Evolutionary conservation across 2,113 vertebrate genomes (phyloP).

Genomic region (Bujurquina vittata): DNA sequence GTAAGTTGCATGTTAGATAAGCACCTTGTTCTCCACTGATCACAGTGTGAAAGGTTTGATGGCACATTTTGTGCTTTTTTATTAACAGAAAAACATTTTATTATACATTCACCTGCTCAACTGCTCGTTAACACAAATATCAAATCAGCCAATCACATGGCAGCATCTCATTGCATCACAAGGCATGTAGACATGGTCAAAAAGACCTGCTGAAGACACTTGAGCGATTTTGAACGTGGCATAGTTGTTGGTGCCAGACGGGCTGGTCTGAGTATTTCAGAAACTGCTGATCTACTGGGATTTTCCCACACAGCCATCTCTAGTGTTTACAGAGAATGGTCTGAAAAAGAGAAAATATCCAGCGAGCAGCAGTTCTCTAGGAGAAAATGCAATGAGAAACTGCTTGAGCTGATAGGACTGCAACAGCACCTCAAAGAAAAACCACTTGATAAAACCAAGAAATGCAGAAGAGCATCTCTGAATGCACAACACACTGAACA

Average conservation of each 20-base stretch:
- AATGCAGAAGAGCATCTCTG: neutral
- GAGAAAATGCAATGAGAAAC: neutral
- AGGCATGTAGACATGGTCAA: neutral
- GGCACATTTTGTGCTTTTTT: neutral
- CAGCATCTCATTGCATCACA: neutral
- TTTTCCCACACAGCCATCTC: neutral
- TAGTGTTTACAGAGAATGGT: neutral
- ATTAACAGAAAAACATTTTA: neutral
- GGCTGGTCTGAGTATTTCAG: neutral
- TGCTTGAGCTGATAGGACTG: neutral
- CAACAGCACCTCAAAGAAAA: neutral
- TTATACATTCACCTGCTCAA: neutral
- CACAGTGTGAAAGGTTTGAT: neutral
- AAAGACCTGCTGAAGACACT: neutral
- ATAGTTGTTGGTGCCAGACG: neutral
- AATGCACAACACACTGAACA: neutral
- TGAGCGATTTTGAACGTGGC: neutral
- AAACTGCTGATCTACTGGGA: neutral
- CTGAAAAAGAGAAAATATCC: neutral
- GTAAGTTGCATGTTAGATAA: neutral
- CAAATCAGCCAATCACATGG: neutral
- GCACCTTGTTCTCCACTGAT: constrained; percentile 13
- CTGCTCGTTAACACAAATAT: neutral
- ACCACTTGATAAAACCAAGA: neutral
- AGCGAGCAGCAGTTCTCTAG: neutral